phyloP scores from a whole-genome alignment of 2,797 vertebrate genomes.

The Ataeniobius toweri region DNA sequence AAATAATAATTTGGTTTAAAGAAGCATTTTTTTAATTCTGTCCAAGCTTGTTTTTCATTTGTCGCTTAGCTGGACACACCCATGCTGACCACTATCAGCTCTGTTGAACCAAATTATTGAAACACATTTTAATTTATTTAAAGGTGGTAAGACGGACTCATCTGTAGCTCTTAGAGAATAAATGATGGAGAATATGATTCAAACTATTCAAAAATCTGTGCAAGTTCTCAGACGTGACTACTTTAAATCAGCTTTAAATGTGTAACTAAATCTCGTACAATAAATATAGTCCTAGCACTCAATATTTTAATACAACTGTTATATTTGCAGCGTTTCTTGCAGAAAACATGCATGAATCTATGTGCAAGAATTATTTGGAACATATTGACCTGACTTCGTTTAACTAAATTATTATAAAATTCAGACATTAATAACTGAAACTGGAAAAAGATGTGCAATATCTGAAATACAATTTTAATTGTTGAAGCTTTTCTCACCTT shows the following conservation, averaged over 20 bases:
- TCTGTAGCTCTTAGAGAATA: neutral
- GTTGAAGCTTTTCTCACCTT: slow-evolving; percentile 61
- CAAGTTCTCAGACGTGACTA: neutral
- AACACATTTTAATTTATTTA: neutral
- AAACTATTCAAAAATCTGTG: neutral
- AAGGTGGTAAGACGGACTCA: neutral
- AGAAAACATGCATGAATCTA: neutral
- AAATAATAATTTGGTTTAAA: neutral
- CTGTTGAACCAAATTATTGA: neutral
- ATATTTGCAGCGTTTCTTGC: neutral
- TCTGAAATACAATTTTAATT: neutral
- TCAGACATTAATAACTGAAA: slow-evolving; percentile 6
- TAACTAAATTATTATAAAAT: neutral
- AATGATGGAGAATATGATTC: neutral
- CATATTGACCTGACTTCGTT: neutral
- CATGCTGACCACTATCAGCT: neutral
- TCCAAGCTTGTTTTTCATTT: neutral
- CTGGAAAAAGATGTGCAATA: neutral
- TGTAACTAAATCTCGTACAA: neutral
- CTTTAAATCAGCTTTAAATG: neutral
- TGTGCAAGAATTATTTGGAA: neutral
- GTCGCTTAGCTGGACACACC: neutral
- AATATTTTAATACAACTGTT: neutral
- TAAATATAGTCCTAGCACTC: neutral
- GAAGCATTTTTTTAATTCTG: neutral